Base-by-base conservation (phyloP, 1,140 invertebrate species). In the Heterodera schachtii region DNA sequence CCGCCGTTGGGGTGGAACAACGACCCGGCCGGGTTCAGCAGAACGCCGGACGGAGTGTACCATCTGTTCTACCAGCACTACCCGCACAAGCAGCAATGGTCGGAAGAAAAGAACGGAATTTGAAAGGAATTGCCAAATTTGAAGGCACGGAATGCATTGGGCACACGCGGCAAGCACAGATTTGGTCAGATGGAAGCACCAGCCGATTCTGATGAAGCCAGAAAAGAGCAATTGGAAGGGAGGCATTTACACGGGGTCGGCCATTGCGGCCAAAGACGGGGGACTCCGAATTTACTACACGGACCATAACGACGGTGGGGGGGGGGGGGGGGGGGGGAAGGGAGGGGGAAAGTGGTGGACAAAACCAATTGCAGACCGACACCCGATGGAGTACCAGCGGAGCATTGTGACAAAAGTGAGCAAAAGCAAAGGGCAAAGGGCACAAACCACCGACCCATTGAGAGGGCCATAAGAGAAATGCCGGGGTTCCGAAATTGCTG, bases 1-100 rank as follows among this genome's bases (percentile, higher is more conserved):
- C 21, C 77, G 31, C 77, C 77, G 46, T 69, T 78, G 77, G 77
- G 77, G 9, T 78, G 77, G 77, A 78, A 16, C n/a, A 78, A 78
- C 60, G 77, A 78, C 49, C 64, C 77, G 11, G 66, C 52, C 70
- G 77, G 77, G n/a, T 78, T 78, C 70, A 78, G 77, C 21, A 31
- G 77, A n/a, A 69, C 77, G 0, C 19, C 21, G 8, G 77, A 78
- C 47, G 60, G 60, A 5, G 43, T 78, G 21, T 78, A 71, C 70
- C 77, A 78, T 49, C 11, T 78, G 7, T 78, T 47, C 41, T 78
- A 78, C 44, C 77, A 78, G 21, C 77, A 66, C 11, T 78, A 78
- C 31, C 77, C 77, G n/a, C 77, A 78, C 64, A 66, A 21, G 8
- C 52, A 78, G 44, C 64, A 21, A 44, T 78, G 77, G 60, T 57